phyloP scores from a whole-genome alignment of 2,797 vertebrate species.

The Falco biarmicus region DNA sequence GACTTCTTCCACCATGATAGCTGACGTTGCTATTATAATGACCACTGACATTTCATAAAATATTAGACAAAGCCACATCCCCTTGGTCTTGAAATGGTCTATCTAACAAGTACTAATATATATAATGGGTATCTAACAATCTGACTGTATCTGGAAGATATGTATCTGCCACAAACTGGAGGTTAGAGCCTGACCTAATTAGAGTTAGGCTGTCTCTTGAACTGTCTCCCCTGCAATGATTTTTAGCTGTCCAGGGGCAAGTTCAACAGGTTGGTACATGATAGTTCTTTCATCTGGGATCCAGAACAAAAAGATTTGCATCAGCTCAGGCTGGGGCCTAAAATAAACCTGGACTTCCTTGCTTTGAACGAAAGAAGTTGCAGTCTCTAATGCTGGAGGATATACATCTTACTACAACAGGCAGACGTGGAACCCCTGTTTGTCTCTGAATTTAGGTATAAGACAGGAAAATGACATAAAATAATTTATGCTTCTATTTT shows the following conservation, averaged over 20 bases:
- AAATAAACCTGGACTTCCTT: background rate
- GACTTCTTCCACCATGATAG: background rate
- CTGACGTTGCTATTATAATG: background rate
- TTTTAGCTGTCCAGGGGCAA: background rate
- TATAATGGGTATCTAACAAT: background rate
- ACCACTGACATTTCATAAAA: background rate
- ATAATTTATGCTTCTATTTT: background rate
- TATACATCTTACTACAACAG: background rate
- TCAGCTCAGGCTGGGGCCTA: background rate
- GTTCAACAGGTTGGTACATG: background rate
- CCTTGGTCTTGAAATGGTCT: background rate
- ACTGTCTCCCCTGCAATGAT: background rate
- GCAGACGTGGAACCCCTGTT: background rate
- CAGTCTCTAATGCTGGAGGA: background rate
- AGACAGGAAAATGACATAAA: background rate
- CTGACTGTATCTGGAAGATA: background rate
- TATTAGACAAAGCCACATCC: background rate
- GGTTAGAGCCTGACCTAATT: background rate
- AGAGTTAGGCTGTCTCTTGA: background rate
- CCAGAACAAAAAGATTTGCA: background rate
- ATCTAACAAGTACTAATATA: background rate
- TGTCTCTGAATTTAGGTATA: background rate
- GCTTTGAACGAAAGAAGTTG: background rate
- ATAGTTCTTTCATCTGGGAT: background rate
- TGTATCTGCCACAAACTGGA: background rate